phyloP scores from a whole-genome alignment of 2,797 vertebrate genomes.

The Coregonus suidteri region DNA sequence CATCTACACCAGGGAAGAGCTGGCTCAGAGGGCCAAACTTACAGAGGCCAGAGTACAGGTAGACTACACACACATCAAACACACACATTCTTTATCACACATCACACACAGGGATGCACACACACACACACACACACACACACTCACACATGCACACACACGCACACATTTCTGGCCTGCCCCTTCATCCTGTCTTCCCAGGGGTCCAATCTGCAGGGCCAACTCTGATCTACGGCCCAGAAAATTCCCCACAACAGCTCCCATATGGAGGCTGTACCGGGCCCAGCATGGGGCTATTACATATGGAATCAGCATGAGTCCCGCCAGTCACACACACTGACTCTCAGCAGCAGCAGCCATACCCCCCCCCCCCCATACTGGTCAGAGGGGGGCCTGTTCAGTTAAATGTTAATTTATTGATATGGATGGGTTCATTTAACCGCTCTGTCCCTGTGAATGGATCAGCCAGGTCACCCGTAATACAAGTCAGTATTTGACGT shows the following conservation, averaged over 20 bases:
- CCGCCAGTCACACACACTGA: conserved; percentile 71
- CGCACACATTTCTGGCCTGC: conserved; percentile 80
- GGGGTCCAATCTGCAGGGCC: conserved; percentile 76
- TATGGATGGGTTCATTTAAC: neutral
- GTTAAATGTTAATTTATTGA: conserved; percentile 8
- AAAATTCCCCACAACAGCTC: conserved; percentile 81
- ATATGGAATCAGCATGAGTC: conserved; percentile 57
- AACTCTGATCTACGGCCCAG: conserved; percentile 80
- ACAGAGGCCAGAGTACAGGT: conserved; percentile 96
- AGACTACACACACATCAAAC: conserved; percentile 2
- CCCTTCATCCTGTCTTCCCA: conserved; percentile 75
- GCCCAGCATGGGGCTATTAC: conserved; percentile 77
- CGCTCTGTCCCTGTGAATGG: no score
- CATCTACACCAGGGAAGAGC: conserved; percentile 95
- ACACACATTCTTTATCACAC: conserved; percentile 1
- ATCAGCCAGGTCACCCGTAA: no score
- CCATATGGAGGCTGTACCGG: conserved; percentile 85
- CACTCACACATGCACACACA: neutral
- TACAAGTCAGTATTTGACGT: no score
- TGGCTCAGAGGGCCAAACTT: conserved; percentile 93
- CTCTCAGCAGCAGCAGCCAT: conserved; percentile 22
- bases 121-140: conserved; percentile 18
- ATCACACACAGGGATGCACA: conserved; percentile 1
- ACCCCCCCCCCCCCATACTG: no score
- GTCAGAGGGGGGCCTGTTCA: neutral